These are phyloP conservation scores for Drosophila insularis DNA, from an alignment of 1,140 invertebrate genomes.

Conservation along the genomic window DNA sequence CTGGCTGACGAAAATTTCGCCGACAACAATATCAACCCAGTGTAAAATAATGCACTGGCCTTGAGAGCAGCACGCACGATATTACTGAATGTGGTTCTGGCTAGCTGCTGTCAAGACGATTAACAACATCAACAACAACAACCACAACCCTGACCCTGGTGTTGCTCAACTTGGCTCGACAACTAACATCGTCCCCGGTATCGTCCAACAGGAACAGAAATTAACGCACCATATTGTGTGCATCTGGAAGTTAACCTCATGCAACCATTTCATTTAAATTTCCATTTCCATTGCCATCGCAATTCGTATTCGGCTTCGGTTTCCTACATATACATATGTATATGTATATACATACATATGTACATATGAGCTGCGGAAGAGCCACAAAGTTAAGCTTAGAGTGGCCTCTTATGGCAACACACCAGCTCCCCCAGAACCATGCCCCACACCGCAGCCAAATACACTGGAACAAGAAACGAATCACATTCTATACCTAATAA, in stretches of 20 bases:
- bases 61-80: constrained; percentile 74
- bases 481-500: no score
- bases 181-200: constrained; percentile 51
- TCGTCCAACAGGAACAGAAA: constrained; percentile 57
- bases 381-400: not conserved
- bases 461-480: no score
- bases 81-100: constrained; percentile 32
- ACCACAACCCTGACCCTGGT: constrained; percentile 58
- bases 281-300: not conserved
- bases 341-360: not conserved
- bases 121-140: constrained; percentile 54
- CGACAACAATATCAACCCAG: constrained; percentile 47
- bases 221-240: constrained; percentile 73
- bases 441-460: no score
- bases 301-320: no score
- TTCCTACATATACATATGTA: no score
- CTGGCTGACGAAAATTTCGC: constrained; percentile 61
- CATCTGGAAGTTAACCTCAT: constrained; percentile 59
- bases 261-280: constrained; percentile 37
- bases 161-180: constrained; percentile 35
- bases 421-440: no score
- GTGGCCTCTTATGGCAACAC: not conserved
- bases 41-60: constrained; percentile 77
- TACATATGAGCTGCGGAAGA: constrained; percentile 2
- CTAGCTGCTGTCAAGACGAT: constrained; percentile 68